phyloP scores from a whole-genome alignment of 2,888 invertebrate genomes.

The Orchestes rusci region DNA sequence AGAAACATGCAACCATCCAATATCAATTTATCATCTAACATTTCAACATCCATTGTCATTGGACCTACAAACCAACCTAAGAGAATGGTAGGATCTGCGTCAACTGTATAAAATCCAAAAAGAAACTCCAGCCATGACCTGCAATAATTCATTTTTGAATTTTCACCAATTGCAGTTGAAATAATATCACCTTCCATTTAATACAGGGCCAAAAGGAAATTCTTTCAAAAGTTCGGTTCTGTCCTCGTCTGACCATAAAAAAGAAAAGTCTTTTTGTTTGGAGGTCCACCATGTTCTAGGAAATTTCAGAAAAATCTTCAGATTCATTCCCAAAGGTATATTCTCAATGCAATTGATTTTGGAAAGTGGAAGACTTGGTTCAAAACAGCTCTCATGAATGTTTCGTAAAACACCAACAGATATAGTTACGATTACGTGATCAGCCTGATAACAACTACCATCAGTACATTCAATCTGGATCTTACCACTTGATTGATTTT shows the following conservation, averaged over 20 bases:
- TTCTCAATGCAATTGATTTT: constrained; percentile 53
- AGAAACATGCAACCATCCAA: constrained; percentile 47
- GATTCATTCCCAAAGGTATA: constrained; percentile 57
- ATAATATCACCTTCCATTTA: constrained; percentile 12
- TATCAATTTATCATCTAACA: constrained; percentile 49
- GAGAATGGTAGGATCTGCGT: constrained; percentile 55
- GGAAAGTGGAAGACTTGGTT: constrained; percentile 48
- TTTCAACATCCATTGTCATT: constrained; percentile 56
- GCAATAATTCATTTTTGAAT: not conserved
- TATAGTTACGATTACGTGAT: constrained; percentile 60
- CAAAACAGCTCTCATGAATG: constrained; percentile 46
- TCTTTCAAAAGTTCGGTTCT: constrained; percentile 31
- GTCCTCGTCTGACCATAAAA: constrained; percentile 54
- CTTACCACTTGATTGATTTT: constrained; percentile 28
- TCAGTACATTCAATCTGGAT: constrained; percentile 48
- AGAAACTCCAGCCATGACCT: constrained; percentile 57
- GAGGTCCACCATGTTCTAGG: constrained; percentile 57
- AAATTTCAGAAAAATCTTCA: constrained; percentile 62
- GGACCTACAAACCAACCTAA: constrained; percentile 65
- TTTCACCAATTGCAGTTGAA: not conserved
- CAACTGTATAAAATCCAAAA: constrained; percentile 60
- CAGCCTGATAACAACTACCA: constrained; percentile 49
- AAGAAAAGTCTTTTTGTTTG: constrained; percentile 48
- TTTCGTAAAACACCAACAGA: constrained; percentile 64
- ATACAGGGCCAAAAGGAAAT: constrained; percentile 33